Evolutionary conservation across 2,888 invertebrate species (phyloP).

Genomic region (Hyposoter dolosus): DNA sequence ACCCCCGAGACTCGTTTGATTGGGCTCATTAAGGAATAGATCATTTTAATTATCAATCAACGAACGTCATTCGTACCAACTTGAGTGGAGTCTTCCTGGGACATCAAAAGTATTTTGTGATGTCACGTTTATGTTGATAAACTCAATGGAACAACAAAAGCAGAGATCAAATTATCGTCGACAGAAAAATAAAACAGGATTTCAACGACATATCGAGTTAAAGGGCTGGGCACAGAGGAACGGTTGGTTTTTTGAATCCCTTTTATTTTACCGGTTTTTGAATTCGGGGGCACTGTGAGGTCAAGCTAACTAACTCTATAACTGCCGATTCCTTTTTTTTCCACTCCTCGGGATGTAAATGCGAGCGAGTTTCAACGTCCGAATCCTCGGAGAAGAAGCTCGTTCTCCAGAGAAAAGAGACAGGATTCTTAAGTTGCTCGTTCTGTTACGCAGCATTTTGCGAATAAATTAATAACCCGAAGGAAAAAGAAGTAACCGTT

Average conservation of each 20-base stretch:
- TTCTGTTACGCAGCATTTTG: background rate
- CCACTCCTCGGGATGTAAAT: background rate
- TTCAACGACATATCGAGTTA: slow-evolving; percentile 2
- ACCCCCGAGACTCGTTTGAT: slow-evolving; percentile 15
- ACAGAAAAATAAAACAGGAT: background rate
- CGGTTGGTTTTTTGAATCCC: background rate
- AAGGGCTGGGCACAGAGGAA: background rate
- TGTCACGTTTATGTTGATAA: background rate
- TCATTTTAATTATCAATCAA: background rate
- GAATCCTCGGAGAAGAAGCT: background rate
- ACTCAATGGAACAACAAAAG: background rate
- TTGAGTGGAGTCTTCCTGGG: background rate
- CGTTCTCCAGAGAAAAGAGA: slow-evolving; percentile 2
- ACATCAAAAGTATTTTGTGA: background rate
- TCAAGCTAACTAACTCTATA: slow-evolving; percentile 5
- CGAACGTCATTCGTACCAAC: background rate
- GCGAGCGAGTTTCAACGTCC: slow-evolving; percentile 31
- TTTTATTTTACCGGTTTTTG: background rate
- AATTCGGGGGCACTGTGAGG: background rate
- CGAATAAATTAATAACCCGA: slow-evolving; percentile 23
- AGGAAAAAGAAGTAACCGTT: slow-evolving; percentile 37
- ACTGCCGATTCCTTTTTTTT: slow-evolving; percentile 27
- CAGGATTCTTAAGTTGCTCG: background rate
- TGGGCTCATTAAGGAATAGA: slow-evolving; percentile 11
- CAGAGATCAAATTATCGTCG: background rate